Conservation (phyloP, 2,888 invertebrate genomes). For the Drosophila birchii region DNA sequence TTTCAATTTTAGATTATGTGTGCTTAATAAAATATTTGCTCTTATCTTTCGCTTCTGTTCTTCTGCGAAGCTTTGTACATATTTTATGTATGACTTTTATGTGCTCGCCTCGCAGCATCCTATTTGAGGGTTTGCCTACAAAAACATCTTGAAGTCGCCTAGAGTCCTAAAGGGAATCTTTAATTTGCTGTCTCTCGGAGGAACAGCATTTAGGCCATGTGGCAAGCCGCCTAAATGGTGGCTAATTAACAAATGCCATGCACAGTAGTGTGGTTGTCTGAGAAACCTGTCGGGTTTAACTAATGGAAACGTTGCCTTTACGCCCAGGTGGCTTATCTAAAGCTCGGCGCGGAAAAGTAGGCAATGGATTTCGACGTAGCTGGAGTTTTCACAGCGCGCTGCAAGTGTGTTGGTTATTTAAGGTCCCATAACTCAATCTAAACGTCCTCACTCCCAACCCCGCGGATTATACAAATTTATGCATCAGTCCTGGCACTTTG, state of each 20-base stretch:
- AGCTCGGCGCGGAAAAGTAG: slow-evolving; percentile 40
- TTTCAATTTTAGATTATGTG: slow-evolving; percentile 76
- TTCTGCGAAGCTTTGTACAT: slow-evolving; percentile 16
- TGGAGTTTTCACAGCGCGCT: slow-evolving; percentile 6
- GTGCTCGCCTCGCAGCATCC: slow-evolving; percentile 15
- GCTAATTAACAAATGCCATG: slow-evolving; percentile 68
- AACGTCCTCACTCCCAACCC: slow-evolving; percentile 22
- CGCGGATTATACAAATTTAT: slow-evolving; percentile 77
- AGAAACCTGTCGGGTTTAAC: slow-evolving; percentile 24
- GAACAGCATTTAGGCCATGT: slow-evolving; percentile 42
- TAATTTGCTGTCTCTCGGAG: slow-evolving; percentile 9
- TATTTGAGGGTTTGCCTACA: slow-evolving; percentile 18
- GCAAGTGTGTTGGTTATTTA: slow-evolving; percentile 53
- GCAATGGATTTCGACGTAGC: slow-evolving; percentile 41
- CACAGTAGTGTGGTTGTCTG: slow-evolving; percentile 44
- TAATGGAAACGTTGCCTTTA: slow-evolving; percentile 27
- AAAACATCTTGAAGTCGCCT: neutral
- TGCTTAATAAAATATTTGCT: slow-evolving; percentile 72
- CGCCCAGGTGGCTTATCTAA: slow-evolving; percentile 17
- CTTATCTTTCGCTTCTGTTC: slow-evolving; percentile 40
- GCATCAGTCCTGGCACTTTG: slow-evolving; percentile 72
- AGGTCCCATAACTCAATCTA: slow-evolving; percentile 71
- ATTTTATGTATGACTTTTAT: slow-evolving; percentile 47
- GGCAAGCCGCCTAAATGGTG: slow-evolving; percentile 43
- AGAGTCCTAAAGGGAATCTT: slow-evolving; percentile 21